Conservation (phyloP, 2,888 invertebrate species). For the Meteorus colon region DNA sequence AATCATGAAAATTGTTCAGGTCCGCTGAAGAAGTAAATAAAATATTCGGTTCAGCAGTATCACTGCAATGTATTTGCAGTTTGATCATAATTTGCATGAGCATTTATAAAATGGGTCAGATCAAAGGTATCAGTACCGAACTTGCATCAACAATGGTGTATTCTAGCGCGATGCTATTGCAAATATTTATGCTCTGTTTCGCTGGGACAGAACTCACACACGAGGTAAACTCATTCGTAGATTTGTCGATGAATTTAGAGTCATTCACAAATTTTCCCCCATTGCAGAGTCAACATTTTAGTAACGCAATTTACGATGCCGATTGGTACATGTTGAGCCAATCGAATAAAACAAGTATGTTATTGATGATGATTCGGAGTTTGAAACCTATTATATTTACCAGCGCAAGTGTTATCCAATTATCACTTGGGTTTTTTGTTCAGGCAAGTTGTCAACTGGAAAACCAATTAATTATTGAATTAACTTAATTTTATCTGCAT, state of each 20-base stretch:
- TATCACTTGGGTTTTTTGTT: constrained; percentile 41
- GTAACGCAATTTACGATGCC: background rate
- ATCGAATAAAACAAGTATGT: constrained; percentile 23
- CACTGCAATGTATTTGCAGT: background rate
- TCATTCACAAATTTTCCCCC: background rate
- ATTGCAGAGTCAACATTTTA: too few relatives aligned
- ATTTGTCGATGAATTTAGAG: background rate
- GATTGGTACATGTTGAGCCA: background rate
- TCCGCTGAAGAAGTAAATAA: background rate
- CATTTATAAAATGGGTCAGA: background rate
- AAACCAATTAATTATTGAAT: too few relatives aligned
- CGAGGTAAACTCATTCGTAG: background rate
- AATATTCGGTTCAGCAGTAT: background rate
- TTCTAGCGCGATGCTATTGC: background rate
- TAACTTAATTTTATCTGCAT: too few relatives aligned
- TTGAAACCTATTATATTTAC: constrained; percentile 35
- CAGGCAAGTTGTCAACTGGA: constrained; percentile 27
- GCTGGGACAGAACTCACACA: background rate
- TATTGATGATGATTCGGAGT: constrained; percentile 40
- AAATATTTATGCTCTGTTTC: background rate
- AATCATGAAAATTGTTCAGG: background rate
- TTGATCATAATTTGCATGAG: background rate
- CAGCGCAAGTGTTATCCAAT: constrained; percentile 31
- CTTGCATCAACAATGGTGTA: background rate
- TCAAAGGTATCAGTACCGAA: background rate